Base-by-base conservation (phyloP, 2,888 invertebrate genomes). In the Eudemis profundana region DNA sequence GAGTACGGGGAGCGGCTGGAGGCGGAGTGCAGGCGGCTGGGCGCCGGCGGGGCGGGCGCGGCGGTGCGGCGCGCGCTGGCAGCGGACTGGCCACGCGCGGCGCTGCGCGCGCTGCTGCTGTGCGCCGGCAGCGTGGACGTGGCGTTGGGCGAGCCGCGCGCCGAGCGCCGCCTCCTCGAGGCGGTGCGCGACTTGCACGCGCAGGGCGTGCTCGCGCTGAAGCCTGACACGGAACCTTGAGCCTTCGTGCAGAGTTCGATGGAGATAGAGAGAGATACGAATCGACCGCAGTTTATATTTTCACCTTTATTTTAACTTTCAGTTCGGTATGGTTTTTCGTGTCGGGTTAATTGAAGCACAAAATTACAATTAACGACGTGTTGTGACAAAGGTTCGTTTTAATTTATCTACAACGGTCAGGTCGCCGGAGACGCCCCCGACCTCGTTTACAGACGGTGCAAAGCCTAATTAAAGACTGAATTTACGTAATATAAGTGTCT, bases 51-150 rank as follows among this genome's bases (percentile, higher is more conserved):
- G 69, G 84, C 76, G 78, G 94, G 77, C 73, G 95, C 70, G 84
- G 91, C 69, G 75, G 87, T 78, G 82, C 93, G 81, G 88, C 94
- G 82, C 68, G 84, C 70, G 73, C 87, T 86, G 82, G 95, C 72
- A 89, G 93, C 74, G 74, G 96, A 78, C 89, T 96, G 89, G 93
- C 96, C 78, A 78, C 93, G 91, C 72, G 96, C 96, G 0, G 95
- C 96, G 73, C 87, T 96, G 4, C 86, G 96, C 68, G 96, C 96
- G n/a, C 89, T 96, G 47, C 86, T 96, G 57, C 86, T 96, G 2
- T 96, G 96, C 77, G 96, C 96, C 66, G 96, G 96, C 19, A 96
- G 96, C 38, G 95, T 96, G 4, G 96, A 96, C 79, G 95, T 96
- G 53, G 96, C 96, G 4, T 86, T 96, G 15, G 96, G 96, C 1